These are phyloP conservation scores for Xerus inauris DNA, from an alignment of 2,113 vertebrate species.

Conservation along the genomic window DNA sequence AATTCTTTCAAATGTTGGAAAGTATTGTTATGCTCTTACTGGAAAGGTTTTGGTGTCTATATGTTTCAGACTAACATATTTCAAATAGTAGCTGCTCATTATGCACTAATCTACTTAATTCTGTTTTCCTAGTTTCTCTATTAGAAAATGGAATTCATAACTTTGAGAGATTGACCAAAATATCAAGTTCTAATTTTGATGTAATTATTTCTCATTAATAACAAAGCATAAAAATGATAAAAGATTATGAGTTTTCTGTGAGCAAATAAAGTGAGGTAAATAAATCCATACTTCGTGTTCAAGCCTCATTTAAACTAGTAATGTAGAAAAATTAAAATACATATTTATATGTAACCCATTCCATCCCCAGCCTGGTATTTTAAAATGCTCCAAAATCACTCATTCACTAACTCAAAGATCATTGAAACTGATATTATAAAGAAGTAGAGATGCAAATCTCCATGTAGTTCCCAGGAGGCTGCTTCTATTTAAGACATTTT, in stretches of 20 bases:
- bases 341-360: background rate
- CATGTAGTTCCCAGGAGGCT: background rate
- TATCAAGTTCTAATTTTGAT: background rate
- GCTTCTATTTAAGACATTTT: background rate
- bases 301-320: background rate
- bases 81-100: background rate
- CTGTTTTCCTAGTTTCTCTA: background rate
- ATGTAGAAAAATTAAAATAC: background rate
- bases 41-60: background rate
- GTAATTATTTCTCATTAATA: background rate
- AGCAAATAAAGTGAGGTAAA: background rate
- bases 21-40: background rate
- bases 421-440: background rate
- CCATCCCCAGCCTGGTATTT: background rate
- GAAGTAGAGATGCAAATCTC: background rate
- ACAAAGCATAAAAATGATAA: background rate
- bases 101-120: background rate
- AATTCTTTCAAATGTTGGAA: background rate
- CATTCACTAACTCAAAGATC: background rate
- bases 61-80: background rate
- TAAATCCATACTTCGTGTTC: background rate
- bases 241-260: background rate
- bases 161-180: background rate
- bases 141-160: background rate
- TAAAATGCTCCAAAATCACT: background rate